Evolutionary conservation across 1,140 invertebrate species (phyloP), one percentile per base, ranked within the genome.

Genomic region (Pollicipes pollicipes): DNA sequence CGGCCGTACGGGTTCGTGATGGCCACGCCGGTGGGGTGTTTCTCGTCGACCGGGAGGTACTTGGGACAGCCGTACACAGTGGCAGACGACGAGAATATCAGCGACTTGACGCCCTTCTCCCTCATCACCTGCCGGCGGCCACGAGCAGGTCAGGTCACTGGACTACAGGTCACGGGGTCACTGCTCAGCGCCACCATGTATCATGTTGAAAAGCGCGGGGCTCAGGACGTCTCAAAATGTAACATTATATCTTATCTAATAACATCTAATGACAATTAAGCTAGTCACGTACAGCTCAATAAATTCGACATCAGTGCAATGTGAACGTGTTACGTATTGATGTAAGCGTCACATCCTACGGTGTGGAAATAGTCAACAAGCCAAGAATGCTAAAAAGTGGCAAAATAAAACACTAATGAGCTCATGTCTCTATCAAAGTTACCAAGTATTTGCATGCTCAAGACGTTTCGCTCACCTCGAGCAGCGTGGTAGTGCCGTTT

Each of bases 11-110:
- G 84, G 76, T 86, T 87, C 6, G 85, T 85, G 68, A 87, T 85
- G 32, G 80, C 81, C 37, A 78, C 77, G 26, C 86, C 86, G 24
- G 81, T 81, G 3, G 82, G 82, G 75, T 85, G 83, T 24, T 80
- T 70, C 73, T 77, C 94, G 58, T 88, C 90, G 31, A 96, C 86
- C 3, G 94, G 95, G 66, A 96, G 81, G 75, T 85, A 82, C 72
- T 86, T 80, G 27, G 93, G 93, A 72, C 88, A 85, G 0, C 94
- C 93, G 78, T 97, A 97, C 17, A 97, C 93, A n/a, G 93, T 96
- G 27, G 95, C 93, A n/a, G 94, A 97, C 77, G 90, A 93, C 1
- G 92, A 96, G 79, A 96, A 97, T 58, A 97, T 88, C 68, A 97
- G 81, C 73, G 87, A 88, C 76, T 87, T 88, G 0, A 90, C 88